Percentiles rank a stretch among this genome's conserved stretches.
Evolutionary conservation across 2,888 invertebrate species (phyloP).

Genomic region (Calephelis perditalis): DNA sequence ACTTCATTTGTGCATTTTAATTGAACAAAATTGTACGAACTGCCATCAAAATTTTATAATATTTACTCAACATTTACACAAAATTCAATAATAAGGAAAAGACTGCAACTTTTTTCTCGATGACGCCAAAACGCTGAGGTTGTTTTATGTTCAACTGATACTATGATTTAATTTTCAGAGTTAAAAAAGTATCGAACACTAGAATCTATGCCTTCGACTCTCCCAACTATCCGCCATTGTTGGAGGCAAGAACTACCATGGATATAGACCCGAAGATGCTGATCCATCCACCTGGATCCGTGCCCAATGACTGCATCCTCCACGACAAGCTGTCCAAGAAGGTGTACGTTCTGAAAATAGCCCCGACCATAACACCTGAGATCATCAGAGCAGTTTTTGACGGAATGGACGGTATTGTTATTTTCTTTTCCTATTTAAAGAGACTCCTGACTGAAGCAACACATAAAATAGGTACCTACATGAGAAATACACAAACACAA

Average conservation of each 20-base stretch:
- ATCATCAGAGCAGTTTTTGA: slow-evolving; percentile 84
- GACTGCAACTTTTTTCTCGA: too few relatives aligned
- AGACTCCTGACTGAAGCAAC: too few relatives aligned
- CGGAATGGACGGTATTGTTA: slow-evolving; percentile 78
- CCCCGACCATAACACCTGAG: slow-evolving; percentile 92
- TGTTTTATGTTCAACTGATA: not conserved
- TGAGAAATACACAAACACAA: too few relatives aligned
- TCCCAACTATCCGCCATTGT: slow-evolving; percentile 90
- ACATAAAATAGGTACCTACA: too few relatives aligned
- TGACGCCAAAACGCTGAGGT: too few relatives aligned
- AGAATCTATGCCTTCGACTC: slow-evolving; percentile 90
- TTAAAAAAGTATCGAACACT: slow-evolving; percentile 87
- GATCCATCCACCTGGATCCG: slow-evolving; percentile 54
- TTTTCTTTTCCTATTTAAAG: not conserved
- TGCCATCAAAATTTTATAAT: too few relatives aligned
- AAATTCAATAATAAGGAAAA: too few relatives aligned
- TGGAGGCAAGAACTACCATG: slow-evolving; percentile 78
- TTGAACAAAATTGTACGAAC: too few relatives aligned
- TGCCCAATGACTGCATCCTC: slow-evolving; percentile 81
- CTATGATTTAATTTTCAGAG: slow-evolving; percentile 57
- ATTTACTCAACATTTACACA: too few relatives aligned
- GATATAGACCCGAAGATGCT: slow-evolving; percentile 84
- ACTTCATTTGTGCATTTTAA: too few relatives aligned
- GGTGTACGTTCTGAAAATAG: slow-evolving; percentile 91
- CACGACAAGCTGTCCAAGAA: slow-evolving; percentile 87